These are phyloP conservation scores for Lophius piscatorius DNA, from an alignment of 2,113 vertebrate species.

Conservation along the genomic window DNA sequence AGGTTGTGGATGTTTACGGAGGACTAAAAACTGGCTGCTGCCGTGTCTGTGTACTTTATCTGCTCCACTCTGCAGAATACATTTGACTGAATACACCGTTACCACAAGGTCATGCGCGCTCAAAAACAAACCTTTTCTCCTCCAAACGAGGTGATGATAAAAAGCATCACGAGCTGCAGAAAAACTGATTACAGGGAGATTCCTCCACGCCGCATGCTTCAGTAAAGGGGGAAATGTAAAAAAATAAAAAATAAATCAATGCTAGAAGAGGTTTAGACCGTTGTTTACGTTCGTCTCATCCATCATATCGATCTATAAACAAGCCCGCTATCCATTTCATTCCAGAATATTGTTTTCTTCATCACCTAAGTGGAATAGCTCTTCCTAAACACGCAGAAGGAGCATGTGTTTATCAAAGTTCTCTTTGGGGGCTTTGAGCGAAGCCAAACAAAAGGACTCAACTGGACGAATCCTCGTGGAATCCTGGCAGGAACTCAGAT, in stretches of 20 bases:
- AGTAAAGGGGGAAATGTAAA: conserved; percentile 1
- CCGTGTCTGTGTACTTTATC: no score
- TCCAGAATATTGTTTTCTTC: conserved; percentile 34
- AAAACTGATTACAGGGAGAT: background rate
- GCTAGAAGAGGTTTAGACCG: conserved; percentile 19
- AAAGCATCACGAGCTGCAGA: conserved; percentile 6
- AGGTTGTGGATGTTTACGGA: no score
- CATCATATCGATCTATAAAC: conserved; percentile 44
- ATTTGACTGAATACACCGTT: background rate
- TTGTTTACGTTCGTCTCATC: conserved; percentile 42
- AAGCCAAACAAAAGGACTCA: conserved; percentile 23
- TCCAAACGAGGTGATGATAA: conserved; percentile 9
- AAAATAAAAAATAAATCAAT: conserved; percentile 30
- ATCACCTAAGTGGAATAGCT: conserved; percentile 22
- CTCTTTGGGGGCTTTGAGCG: conserved; percentile 37
- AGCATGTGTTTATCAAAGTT: conserved; percentile 46
- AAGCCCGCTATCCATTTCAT: conserved; percentile 19
- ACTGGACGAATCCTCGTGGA: conserved; percentile 25
- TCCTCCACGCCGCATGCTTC: conserved; percentile 1
- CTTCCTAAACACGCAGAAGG: conserved; percentile 21
- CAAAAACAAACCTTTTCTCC: no score
- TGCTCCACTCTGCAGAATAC: conserved; percentile 12
- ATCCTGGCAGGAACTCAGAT: conserved; percentile 11
- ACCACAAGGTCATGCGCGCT: background rate
- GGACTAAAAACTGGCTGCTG: no score